phyloP scores from a whole-genome alignment of 2,113 vertebrate genomes.

The Brevimyrus niger region DNA sequence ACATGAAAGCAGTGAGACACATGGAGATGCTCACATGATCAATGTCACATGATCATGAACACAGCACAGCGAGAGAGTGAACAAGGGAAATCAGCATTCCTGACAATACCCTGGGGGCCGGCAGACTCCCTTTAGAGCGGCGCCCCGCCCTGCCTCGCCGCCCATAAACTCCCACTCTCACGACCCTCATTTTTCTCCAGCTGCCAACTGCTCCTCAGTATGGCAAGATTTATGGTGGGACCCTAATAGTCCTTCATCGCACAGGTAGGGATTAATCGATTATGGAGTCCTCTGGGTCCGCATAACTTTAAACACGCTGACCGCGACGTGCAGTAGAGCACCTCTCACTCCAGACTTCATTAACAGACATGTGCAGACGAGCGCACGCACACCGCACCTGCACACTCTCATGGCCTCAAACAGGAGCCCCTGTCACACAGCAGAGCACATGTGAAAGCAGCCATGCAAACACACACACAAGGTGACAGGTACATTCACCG shows the following conservation, averaged over 20 bases:
- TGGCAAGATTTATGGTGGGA: conserved; percentile 68
- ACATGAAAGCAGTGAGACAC: neutral
- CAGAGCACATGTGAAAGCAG: conserved; percentile 41
- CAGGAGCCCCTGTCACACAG: conserved; percentile 27
- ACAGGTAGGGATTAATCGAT: conserved; percentile 61
- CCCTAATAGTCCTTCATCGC: conserved; percentile 55
- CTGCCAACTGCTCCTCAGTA: conserved; percentile 42
- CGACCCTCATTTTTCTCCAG: conserved; percentile 67
- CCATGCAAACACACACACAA: neutral
- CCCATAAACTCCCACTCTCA: conserved; percentile 54
- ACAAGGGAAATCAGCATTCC: conserved; percentile 39
- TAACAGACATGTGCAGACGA: neutral
- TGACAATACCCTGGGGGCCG: conserved; percentile 36
- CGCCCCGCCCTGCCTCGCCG: conserved; percentile 31
- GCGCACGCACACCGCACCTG: neutral
- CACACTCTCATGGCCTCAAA: neutral
- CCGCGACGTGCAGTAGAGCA: conserved; percentile 29
- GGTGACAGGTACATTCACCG: conserved; percentile 23
- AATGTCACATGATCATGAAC: neutral
- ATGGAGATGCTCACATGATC: neutral
- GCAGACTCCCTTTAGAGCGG: conserved; percentile 55
- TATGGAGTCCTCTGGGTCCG: conserved; percentile 49
- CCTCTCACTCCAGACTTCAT: conserved; percentile 17
- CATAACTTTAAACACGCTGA: conserved; percentile 57
- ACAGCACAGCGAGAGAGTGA: neutral